Evolutionary conservation across 2,797 vertebrate species (phyloP).

Genomic region (Bradypodion pumilum): DNA sequence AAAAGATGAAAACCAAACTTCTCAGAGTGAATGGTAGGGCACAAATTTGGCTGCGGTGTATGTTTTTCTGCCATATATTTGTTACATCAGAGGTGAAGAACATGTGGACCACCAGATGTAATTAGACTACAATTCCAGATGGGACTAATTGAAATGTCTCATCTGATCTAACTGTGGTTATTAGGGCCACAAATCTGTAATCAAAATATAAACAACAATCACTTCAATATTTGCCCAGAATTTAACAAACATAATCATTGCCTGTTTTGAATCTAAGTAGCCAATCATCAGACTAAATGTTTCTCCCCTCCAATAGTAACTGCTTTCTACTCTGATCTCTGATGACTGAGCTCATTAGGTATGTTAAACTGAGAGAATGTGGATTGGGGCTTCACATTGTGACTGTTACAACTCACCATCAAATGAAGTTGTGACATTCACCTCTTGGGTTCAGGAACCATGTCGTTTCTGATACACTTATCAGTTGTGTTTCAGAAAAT

Average conservation of each 20-base stretch:
- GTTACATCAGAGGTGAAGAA: background rate
- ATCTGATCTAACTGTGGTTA: too few species aligned
- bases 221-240: too few species aligned
- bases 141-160: too few species aligned
- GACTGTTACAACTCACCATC: background rate
- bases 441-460: background rate
- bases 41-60: background rate
- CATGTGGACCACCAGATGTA: background rate
- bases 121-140: background rate
- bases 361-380: background rate
- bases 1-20: background rate
- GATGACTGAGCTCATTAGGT: too few species aligned
- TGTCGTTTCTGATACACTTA: background rate
- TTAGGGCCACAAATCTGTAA: too few species aligned
- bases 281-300: too few species aligned
- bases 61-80: background rate
- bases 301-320: too few species aligned
- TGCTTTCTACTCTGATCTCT: too few species aligned
- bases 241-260: too few species aligned
- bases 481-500: background rate
- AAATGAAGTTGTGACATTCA: background rate
- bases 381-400: background rate
- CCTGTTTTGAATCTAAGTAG: too few species aligned
- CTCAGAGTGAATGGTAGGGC: background rate
- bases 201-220: too few species aligned